Evolutionary conservation across 2,113 vertebrate species (phyloP).

Genomic region (Labrus mixtus): DNA sequence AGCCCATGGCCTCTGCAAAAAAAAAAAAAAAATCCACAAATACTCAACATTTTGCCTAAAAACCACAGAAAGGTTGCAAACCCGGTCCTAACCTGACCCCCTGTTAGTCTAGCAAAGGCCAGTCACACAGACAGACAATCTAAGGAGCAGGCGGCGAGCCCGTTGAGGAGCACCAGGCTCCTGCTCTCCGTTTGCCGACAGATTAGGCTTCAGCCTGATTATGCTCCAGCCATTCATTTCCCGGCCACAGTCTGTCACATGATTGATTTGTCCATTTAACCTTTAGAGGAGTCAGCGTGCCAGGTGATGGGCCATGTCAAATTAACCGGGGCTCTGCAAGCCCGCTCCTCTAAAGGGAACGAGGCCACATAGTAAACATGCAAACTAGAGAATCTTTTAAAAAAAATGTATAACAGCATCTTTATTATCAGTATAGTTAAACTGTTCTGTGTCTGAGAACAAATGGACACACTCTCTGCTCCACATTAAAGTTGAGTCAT

Average conservation of each 20-base stretch:
- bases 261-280: slow-evolving; percentile 86
- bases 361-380: not conserved
- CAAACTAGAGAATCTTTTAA: slow-evolving; percentile 10
- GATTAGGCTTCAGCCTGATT: slow-evolving; percentile 79
- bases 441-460: not conserved
- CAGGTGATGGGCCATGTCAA: slow-evolving; percentile 80
- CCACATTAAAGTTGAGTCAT: slow-evolving; percentile 2
- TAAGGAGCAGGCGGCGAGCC: slow-evolving; percentile 55
- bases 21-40: no score
- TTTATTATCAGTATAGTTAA: no score
- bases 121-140: slow-evolving; percentile 22
- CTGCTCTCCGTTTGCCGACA: slow-evolving; percentile 68
- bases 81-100: not conserved
- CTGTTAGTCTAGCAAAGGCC: not conserved
- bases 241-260: slow-evolving; percentile 79
- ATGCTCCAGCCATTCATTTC: slow-evolving; percentile 82
- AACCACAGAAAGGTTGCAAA: not conserved
- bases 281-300: slow-evolving; percentile 75
- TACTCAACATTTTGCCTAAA: not conserved
- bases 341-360: slow-evolving; percentile 54
- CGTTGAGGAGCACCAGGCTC: slow-evolving; percentile 59
- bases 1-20: no score
- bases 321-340: slow-evolving; percentile 80
- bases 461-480: not conserved
- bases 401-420: not conserved